Evolutionary conservation across 2,797 vertebrate species (phyloP).

Genomic region (Taeniopygia guttata): DNA sequence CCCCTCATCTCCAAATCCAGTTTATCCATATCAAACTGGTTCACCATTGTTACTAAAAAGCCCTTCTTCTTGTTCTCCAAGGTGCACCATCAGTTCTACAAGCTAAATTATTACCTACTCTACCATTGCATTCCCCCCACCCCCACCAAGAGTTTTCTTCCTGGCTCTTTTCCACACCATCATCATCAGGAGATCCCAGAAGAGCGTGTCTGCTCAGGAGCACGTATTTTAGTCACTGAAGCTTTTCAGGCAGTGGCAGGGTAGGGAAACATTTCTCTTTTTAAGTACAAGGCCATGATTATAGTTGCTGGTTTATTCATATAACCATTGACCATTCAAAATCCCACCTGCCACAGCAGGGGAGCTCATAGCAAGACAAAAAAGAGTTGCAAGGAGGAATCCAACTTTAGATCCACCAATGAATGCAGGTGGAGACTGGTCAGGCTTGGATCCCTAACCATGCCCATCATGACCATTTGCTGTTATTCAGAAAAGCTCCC

Average conservation of each 20-base stretch:
- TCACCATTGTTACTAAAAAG: neutral
- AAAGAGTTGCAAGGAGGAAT: neutral
- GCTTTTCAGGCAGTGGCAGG: neutral
- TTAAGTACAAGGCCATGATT: neutral
- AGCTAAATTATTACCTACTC: neutral
- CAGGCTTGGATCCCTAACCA: neutral
- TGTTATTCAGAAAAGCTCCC: neutral
- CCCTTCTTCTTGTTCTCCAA: neutral
- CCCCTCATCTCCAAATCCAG: neutral
- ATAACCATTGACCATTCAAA: neutral
- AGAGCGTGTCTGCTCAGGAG: neutral
- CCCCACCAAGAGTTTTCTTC: neutral
- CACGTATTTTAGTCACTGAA: neutral
- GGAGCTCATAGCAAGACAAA: neutral
- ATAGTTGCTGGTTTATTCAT: neutral
- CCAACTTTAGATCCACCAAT: neutral
- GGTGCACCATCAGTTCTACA: neutral
- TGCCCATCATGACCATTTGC: accelerated
- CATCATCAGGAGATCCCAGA: neutral
- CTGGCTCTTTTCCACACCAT: neutral
- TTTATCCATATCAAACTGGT: neutral
- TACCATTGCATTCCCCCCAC: accelerated
- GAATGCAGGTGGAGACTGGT: neutral
- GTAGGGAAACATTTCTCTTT: neutral
- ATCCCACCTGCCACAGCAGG: neutral